These are phyloP conservation scores for Apteryx mantelli DNA, from an alignment of 2,113 vertebrate genomes.

Conservation along the genomic window DNA sequence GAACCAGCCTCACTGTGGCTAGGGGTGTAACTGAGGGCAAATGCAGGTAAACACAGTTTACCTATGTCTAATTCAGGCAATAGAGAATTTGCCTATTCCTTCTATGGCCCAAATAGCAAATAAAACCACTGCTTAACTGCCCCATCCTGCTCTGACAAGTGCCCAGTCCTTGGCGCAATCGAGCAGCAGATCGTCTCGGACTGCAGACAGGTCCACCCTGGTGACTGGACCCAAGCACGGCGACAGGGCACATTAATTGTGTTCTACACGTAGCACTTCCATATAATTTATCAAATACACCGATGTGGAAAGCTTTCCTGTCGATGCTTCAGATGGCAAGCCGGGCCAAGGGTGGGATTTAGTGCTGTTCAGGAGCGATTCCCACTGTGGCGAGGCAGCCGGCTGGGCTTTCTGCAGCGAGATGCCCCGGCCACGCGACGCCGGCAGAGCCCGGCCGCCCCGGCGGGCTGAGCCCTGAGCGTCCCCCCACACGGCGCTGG, in stretches of 20 bases:
- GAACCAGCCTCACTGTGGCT: background rate
- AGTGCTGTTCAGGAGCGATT: too few species aligned
- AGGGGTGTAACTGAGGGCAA: accelerated
- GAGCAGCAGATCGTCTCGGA: background rate
- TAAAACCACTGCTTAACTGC: too few species aligned
- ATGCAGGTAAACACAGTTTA: background rate
- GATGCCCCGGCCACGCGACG: too few species aligned
- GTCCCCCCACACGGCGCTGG: too few species aligned
- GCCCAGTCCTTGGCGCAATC: accelerated
- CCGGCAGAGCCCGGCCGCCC: too few species aligned
- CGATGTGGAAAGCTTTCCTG: background rate
- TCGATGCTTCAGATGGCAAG: background rate
- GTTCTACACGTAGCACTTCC: background rate
- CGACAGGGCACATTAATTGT: background rate
- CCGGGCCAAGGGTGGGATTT: background rate
- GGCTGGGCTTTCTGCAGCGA: too few species aligned
- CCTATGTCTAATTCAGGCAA: accelerated
- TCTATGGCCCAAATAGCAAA: accelerated
- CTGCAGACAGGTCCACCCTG: background rate
- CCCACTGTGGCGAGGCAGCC: too few species aligned
- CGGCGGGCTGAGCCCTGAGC: too few species aligned
- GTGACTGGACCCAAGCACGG: accelerated
- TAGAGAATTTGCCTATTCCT: background rate
- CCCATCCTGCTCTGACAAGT: background rate
- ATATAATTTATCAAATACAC: background rate